Conservation (phyloP, 2,888 invertebrate genomes). For the Bibio marci region DNA sequence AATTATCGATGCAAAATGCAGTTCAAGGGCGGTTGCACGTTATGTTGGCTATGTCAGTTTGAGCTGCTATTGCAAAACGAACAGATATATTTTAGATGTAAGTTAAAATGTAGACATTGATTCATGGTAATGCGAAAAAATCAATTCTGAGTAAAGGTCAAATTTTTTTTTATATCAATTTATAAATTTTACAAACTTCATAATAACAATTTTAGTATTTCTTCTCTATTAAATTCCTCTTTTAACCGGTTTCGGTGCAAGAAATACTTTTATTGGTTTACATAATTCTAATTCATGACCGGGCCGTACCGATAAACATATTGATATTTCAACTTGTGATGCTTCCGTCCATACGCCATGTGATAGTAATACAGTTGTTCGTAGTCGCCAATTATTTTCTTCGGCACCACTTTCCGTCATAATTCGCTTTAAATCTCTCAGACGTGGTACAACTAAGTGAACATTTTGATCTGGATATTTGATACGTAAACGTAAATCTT, state of each 20-base stretch:
- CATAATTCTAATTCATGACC: conserved; percentile 59
- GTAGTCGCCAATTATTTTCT: conserved; percentile 37
- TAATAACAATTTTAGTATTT: too few relatives aligned
- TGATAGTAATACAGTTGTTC: conserved; percentile 76
- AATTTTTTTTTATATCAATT: too few relatives aligned
- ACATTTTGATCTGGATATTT: conserved; percentile 84
- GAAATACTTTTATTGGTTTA: conserved; percentile 69
- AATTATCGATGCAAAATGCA: too few relatives aligned
- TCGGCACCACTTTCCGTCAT: conserved; percentile 40
- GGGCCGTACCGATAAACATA: conserved; percentile 58
- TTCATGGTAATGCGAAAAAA: too few relatives aligned
- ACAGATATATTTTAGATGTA: too few relatives aligned
- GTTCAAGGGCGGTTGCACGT: too few relatives aligned
- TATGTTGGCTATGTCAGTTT: too few relatives aligned
- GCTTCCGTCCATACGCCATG: conserved; percentile 81
- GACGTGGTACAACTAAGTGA: conserved; percentile 64
- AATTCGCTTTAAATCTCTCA: conserved; percentile 53
- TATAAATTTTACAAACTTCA: too few relatives aligned
- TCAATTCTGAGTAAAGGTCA: too few relatives aligned
- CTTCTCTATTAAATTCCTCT: conserved; percentile 53
- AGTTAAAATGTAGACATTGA: too few relatives aligned
- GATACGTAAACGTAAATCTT: conserved; percentile 63
- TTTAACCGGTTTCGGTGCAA: conserved; percentile 77
- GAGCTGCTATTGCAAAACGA: too few relatives aligned
- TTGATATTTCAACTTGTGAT: conserved; percentile 69